Conservation (phyloP, 2,113 vertebrate genomes). For the Megaleporinus macrocephalus region DNA sequence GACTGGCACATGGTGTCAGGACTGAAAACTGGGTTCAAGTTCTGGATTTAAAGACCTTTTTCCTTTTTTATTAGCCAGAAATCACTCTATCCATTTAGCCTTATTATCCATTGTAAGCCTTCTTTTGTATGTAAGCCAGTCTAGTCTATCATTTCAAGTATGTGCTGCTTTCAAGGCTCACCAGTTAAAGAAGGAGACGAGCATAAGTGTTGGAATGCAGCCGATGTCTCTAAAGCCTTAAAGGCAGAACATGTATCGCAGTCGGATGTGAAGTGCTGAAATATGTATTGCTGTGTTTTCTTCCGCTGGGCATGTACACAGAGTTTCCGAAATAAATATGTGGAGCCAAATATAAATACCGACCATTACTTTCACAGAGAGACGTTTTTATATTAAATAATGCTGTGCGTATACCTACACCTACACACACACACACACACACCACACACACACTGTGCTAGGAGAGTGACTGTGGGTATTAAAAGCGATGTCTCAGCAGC, state of each 20-base stretch:
- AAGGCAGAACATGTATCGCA: neutral
- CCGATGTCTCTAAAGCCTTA: neutral
- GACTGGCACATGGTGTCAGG: no score
- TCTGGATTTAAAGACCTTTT: neutral
- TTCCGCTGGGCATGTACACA: conserved; percentile 25
- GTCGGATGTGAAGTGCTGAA: neutral
- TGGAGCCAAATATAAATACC: conserved; percentile 45
- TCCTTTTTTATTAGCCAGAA: neutral
- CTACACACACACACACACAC: conserved; percentile 35
- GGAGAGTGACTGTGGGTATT: conserved; percentile 75
- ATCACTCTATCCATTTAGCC: neutral
- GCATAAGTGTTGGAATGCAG: neutral
- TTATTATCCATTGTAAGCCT: neutral
- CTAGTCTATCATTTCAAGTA: neutral
- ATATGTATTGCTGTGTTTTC: neutral
- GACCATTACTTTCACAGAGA: conserved; percentile 38
- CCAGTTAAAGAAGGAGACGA: neutral
- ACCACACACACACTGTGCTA: conserved; percentile 57
- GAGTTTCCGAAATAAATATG: conserved; percentile 34
- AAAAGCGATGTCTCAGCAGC: conserved; percentile 75
- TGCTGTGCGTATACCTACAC: conserved; percentile 40
- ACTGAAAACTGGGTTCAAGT: no score
- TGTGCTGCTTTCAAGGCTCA: neutral
- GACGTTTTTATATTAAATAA: conserved; percentile 33
- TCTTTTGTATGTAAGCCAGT: neutral